Percentiles rank a stretch among this genome's conserved stretches.
phyloP scores from a whole-genome alignment of 35 echinoderm and acorn worm genomes.

The Lytechinus variegatus region DNA sequence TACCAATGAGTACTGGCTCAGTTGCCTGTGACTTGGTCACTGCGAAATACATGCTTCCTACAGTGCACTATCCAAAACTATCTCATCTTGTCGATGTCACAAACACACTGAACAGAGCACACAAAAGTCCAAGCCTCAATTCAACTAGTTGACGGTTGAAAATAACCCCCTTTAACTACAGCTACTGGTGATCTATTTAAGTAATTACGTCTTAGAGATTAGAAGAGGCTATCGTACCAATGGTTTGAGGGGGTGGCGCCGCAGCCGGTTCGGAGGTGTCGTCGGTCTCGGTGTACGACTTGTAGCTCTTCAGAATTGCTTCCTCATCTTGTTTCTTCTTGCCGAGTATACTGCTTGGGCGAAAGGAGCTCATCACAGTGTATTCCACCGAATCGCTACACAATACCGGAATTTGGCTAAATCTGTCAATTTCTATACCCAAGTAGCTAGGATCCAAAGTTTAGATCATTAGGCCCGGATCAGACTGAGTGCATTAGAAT shows the following conservation, averaged over 20 bases:
- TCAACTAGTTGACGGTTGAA: neutral
- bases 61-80: neutral
- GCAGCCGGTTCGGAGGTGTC: neutral
- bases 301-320: slow-evolving; percentile 48
- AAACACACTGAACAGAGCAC: neutral
- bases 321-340: slow-evolving; percentile 28
- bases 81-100: neutral
- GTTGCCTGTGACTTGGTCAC: slow-evolving; percentile 32
- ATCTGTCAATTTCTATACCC: neutral
- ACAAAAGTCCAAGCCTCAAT: neutral
- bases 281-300: slow-evolving; percentile 40
- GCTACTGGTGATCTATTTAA: neutral
- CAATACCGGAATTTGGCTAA: neutral
- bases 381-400: neutral
- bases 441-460: neutral
- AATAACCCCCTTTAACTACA: neutral
- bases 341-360: neutral
- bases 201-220: neutral
- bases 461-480: neutral
- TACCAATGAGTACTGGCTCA: neutral
- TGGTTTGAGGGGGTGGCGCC: neutral
- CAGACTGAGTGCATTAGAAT: neutral
- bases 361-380: slow-evolving; percentile 19
- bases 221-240: neutral
- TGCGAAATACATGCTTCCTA: slow-evolving; percentile 40